Evolutionary conservation across 1,140 invertebrate species (phyloP).

Genomic region (Penaeus indicus): DNA sequence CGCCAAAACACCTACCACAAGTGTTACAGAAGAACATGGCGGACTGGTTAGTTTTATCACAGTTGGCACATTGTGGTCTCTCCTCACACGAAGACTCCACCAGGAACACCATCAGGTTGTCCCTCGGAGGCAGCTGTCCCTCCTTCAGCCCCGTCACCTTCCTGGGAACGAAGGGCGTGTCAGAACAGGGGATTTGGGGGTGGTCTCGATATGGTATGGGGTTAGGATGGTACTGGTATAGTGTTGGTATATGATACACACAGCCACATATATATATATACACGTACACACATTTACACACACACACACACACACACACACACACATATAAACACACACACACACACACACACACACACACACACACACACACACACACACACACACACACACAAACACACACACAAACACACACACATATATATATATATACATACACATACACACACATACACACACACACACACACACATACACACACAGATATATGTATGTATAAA

Average conservation of each 20-base stretch:
- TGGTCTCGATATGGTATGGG: too few relatives aligned
- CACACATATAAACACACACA: neutral
- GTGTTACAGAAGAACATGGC: slow-evolving; percentile 81
- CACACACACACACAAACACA: too few relatives aligned
- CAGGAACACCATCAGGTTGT: slow-evolving; percentile 77
- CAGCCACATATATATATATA: neutral
- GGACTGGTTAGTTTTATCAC: slow-evolving; percentile 77
- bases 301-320: neutral
- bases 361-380: too few relatives aligned
- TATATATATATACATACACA: too few relatives aligned
- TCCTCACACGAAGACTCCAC: slow-evolving; percentile 78
- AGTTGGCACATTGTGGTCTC: slow-evolving; percentile 80
- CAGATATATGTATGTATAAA: too few relatives aligned
- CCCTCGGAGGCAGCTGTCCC: slow-evolving; percentile 75
- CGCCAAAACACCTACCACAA: slow-evolving; percentile 73
- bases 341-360: too few relatives aligned
- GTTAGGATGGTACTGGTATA: too few relatives aligned
- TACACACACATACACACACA: too few relatives aligned
- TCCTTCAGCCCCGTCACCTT: slow-evolving; percentile 77
- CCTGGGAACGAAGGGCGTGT: slow-evolving; percentile 69
- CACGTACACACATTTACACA: neutral
- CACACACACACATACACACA: too few relatives aligned
- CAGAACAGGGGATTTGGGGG: too few relatives aligned
- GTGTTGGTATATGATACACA: neutral
- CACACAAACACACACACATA: too few relatives aligned